phyloP scores from a whole-genome alignment of 2,888 invertebrate genomes.

The Synergus itoensis region DNA sequence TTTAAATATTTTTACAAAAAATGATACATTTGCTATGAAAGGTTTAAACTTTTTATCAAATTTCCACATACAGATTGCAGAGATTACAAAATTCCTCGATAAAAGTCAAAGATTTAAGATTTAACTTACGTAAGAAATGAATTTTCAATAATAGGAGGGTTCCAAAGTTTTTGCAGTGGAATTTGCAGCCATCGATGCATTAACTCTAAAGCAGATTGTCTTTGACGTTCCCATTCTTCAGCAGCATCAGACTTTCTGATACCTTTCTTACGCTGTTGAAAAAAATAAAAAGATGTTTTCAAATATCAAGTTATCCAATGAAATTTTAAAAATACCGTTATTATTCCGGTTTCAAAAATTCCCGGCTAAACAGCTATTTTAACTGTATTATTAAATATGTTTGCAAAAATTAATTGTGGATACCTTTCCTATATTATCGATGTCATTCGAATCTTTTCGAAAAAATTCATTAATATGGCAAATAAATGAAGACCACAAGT shows the following conservation, averaged over 20 bases:
- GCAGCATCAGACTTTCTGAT: slow-evolving; percentile 77
- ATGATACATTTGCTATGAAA: no score
- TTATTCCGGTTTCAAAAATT: no score
- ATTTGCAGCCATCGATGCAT: slow-evolving; percentile 85
- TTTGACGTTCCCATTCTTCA: slow-evolving; percentile 85
- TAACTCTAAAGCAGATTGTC: slow-evolving; percentile 83
- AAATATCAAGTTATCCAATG: not conserved
- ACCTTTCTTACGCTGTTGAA: slow-evolving; percentile 67
- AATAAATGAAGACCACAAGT: slow-evolving; percentile 66
- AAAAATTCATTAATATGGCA: slow-evolving; percentile 67
- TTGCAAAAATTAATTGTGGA: not conserved
- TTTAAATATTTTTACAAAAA: no score
- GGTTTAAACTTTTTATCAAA: no score
- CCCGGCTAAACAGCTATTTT: not conserved
- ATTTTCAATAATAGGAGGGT: slow-evolving; percentile 90
- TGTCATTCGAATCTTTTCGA: slow-evolving; percentile 50
- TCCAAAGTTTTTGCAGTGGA: slow-evolving; percentile 88
- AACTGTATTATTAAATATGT: not conserved
- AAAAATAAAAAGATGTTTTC: slow-evolving; percentile 23
- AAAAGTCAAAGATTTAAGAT: slow-evolving; percentile 10
- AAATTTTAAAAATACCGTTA: no score
- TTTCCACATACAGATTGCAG: no score
- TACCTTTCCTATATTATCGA: slow-evolving; percentile 63
- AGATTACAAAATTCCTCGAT: no score
- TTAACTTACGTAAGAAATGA: slow-evolving; percentile 87